These are phyloP conservation scores for Phytoseiulus persimilis DNA, from an alignment of 2,888 invertebrate genomes.

Conservation along the genomic window DNA sequence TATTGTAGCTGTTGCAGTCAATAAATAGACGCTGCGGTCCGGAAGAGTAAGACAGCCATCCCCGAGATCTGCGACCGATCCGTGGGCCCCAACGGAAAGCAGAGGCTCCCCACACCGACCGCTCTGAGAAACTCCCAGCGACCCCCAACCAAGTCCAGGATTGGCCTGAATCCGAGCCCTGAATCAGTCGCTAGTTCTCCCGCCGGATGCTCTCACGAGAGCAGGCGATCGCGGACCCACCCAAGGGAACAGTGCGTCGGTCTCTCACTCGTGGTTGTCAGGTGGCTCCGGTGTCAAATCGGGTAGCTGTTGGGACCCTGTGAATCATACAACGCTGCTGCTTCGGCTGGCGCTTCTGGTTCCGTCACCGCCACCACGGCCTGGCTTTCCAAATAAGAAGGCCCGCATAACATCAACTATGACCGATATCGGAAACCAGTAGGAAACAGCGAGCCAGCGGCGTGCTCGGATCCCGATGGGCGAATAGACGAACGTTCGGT, in stretches of 20 bases:
- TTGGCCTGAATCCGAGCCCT: no score
- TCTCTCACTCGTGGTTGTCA: neutral
- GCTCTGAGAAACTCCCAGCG: no score
- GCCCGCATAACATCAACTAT: conserved; percentile 38
- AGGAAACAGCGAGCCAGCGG: conserved; percentile 32
- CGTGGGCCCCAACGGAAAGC: no score
- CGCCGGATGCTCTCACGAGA: no score
- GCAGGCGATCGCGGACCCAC: no score
- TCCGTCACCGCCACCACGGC: neutral
- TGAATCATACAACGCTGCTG: neutral
- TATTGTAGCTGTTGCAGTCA: neutral
- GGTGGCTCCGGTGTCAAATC: neutral
- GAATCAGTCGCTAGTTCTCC: no score
- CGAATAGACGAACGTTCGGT: neutral
- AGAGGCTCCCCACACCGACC: no score
- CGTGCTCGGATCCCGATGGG: conserved; percentile 8
- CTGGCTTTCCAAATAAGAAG: neutral
- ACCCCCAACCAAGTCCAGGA: no score
- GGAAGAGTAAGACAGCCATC: neutral
- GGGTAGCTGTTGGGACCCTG: no score
- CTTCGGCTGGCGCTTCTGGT: neutral
- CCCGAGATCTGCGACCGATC: no score
- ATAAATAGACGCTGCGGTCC: neutral
- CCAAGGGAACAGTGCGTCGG: neutral
- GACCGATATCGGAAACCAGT: conserved; percentile 38